Evolutionary conservation across 1,140 invertebrate species (phyloP).

Genomic region (Ceratina australensis): DNA sequence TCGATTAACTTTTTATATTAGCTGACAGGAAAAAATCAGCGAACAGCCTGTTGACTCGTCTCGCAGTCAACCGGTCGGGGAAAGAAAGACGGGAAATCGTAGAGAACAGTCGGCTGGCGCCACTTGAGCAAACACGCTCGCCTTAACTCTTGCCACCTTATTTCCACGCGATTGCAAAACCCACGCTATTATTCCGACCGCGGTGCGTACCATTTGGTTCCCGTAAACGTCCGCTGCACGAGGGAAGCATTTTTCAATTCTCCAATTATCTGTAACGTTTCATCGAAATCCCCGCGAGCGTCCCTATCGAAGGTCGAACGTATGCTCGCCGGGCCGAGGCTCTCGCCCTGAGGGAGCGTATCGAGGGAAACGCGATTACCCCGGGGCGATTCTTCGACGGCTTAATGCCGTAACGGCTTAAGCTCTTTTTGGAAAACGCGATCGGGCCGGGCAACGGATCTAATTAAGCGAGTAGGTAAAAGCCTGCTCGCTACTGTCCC

Average conservation of each 20-base stretch:
- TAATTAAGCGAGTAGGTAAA: slow-evolving; percentile 69
- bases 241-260: background rate
- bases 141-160: slow-evolving; percentile 70
- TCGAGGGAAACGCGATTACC: slow-evolving; percentile 31
- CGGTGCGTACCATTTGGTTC: no score
- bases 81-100: slow-evolving; percentile 21
- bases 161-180: slow-evolving; percentile 72
- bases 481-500: slow-evolving; percentile 43
- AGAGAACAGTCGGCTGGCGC: slow-evolving; percentile 59
- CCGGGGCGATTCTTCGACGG: slow-evolving; percentile 20
- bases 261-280: background rate
- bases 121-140: slow-evolving; percentile 65
- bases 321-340: background rate
- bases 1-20: slow-evolving; percentile 8
- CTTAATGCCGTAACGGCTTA: slow-evolving; percentile 46
- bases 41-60: slow-evolving; percentile 4
- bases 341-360: background rate
- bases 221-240: background rate
- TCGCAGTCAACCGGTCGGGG: slow-evolving; percentile 13
- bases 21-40: slow-evolving; percentile 15
- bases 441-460: slow-evolving; percentile 44
- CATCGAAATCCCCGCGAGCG: background rate
- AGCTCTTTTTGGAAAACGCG: slow-evolving; percentile 57
- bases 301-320: background rate
- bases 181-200: slow-evolving; percentile 16